Evolutionary conservation across 1,140 invertebrate species (phyloP).

Genomic region (Drosophila takahashii): DNA sequence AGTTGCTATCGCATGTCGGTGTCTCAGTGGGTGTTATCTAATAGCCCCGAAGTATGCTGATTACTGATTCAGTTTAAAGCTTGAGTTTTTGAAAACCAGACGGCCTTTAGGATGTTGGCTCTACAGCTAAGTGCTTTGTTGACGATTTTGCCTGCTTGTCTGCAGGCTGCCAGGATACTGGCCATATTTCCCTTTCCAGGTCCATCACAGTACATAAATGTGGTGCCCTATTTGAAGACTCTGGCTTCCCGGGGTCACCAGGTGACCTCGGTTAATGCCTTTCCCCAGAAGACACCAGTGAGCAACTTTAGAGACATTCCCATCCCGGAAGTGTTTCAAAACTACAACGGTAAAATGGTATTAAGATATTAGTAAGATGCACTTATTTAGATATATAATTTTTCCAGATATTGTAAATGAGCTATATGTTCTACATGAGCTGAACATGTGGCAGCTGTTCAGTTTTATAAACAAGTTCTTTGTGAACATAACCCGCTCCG

Average conservation of each 20-base stretch:
- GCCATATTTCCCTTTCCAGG: slow-evolving; percentile 70
- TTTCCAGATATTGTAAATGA: slow-evolving; percentile 45
- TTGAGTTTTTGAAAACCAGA: not conserved
- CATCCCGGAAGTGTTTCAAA: slow-evolving; percentile 42
- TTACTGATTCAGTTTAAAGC: slow-evolving; percentile 35
- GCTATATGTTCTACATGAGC: not conserved
- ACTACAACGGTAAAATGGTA: slow-evolving; percentile 57
- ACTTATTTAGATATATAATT: not conserved
- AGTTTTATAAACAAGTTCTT: slow-evolving; percentile 60
- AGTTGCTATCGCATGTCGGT: slow-evolving; percentile 59
- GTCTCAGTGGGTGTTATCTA: slow-evolving; percentile 23
- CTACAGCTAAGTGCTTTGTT: slow-evolving; percentile 16
- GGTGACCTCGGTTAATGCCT: slow-evolving; percentile 89
- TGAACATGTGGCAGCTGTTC: slow-evolving; percentile 54
- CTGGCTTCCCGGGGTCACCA: slow-evolving; percentile 89
- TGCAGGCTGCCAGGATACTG: slow-evolving; percentile 64
- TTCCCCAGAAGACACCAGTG: slow-evolving; percentile 85
- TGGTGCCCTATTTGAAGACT: slow-evolving; percentile 86
- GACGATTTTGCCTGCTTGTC: slow-evolving; percentile 16
- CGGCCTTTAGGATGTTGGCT: slow-evolving; percentile 25
- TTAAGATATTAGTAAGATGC: not conserved
- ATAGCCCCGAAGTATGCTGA: not conserved
- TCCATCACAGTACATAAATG: slow-evolving; percentile 78
- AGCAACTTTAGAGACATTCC: slow-evolving; percentile 71
- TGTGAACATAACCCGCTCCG: slow-evolving; percentile 14